Conservation (phyloP, 1,140 invertebrate genomes). For the Sipha flava region DNA sequence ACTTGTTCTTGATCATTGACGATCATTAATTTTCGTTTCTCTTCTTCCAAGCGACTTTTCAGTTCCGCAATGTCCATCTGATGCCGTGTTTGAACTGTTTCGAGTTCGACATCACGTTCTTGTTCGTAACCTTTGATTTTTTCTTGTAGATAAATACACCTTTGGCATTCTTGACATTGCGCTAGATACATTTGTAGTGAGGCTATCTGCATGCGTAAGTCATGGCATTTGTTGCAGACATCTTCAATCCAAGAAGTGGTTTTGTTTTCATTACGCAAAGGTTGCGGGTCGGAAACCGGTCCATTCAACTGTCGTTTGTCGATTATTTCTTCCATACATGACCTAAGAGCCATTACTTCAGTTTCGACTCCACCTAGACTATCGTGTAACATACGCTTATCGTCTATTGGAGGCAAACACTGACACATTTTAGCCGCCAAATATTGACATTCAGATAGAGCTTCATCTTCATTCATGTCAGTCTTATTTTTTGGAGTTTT, state of each 20-base stretch:
- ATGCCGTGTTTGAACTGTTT: slow-evolving; percentile 41
- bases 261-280: slow-evolving; percentile 10
- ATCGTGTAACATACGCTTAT: slow-evolving; percentile 36
- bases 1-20: slow-evolving; percentile 47
- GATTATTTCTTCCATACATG: slow-evolving; percentile 33
- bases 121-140: slow-evolving; percentile 44
- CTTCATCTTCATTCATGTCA: slow-evolving; percentile 38
- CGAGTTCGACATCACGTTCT: slow-evolving; percentile 41
- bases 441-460: slow-evolving; percentile 53
- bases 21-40: slow-evolving; percentile 43
- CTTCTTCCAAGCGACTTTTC: slow-evolving; percentile 46
- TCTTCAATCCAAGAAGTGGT: slow-evolving; percentile 36
- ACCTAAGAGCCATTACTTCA: slow-evolving; percentile 35
- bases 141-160: slow-evolving; percentile 52
- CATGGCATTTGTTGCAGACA: slow-evolving; percentile 36
- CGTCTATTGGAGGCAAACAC: slow-evolving; percentile 40
- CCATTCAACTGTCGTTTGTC: slow-evolving; percentile 28
- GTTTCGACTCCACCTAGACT: slow-evolving; percentile 34
- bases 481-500: not conserved
- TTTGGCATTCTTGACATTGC: slow-evolving; percentile 46
- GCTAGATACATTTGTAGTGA: slow-evolving; percentile 36
- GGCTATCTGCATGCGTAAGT: slow-evolving; percentile 37
- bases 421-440: slow-evolving; percentile 53
- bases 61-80: slow-evolving; percentile 45
- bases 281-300: not conserved